Conservation (phyloP, 2,797 vertebrate genomes). For the Melanotaenia parkinsoni region DNA sequence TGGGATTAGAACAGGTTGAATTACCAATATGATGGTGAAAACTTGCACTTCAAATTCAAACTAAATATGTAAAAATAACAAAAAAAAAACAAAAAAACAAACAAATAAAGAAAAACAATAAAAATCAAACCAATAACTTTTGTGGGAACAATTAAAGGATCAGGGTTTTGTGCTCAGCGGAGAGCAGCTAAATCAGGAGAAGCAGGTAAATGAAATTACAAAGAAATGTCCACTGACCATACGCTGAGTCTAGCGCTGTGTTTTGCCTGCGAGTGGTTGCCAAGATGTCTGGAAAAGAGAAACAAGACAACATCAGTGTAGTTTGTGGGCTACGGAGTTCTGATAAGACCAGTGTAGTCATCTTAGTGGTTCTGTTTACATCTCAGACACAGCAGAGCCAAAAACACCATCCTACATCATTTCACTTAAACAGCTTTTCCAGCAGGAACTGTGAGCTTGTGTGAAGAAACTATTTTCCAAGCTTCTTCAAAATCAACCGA, state of each 20-base stretch:
- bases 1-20: not conserved
- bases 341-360: not conserved
- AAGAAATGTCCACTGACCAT: conserved; percentile 84
- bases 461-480: conserved; percentile 18
- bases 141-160: not conserved
- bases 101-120: not conserved
- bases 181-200: not conserved
- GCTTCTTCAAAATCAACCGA: conserved; percentile 25
- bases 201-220: conserved; percentile 3
- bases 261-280: conserved; percentile 88
- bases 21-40: not conserved
- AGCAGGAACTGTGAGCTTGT: conserved; percentile 10
- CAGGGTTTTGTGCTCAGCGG: not conserved
- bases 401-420: conserved; percentile 7
- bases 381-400: conserved; percentile 12
- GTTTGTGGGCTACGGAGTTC: conserved; percentile 2
- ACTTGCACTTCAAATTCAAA: not conserved
- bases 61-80: not conserved
- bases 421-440: conserved; percentile 22
- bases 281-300: conserved; percentile 79
- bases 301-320: conserved; percentile 9
- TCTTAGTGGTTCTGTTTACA: conserved; percentile 21
- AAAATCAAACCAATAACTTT: not conserved
- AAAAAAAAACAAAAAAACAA: not conserved
- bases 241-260: conserved; percentile 85